Evolutionary conservation across 2,113 vertebrate species (phyloP).

Genomic region (Pachypanchax playfairii): DNA sequence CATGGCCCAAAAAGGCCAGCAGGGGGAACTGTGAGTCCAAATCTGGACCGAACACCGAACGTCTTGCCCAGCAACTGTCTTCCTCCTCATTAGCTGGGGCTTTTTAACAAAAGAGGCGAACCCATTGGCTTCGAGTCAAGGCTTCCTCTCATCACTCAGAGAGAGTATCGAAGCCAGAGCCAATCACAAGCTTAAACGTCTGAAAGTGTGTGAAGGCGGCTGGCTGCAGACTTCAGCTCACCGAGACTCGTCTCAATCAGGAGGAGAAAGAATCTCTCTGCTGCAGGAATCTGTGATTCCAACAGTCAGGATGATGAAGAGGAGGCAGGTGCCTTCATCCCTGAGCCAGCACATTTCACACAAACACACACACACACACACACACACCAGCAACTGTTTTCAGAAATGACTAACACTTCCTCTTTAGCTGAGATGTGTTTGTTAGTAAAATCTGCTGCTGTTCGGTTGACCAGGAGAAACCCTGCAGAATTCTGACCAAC

Average conservation of each 20-base stretch:
- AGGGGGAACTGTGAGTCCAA: constrained; percentile 47
- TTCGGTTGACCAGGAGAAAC: background rate
- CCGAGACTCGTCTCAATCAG: constrained; percentile 1
- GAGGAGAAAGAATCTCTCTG: constrained; percentile 1
- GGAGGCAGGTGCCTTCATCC: background rate
- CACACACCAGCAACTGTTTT: constrained; percentile 13
- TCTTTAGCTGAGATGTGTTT: background rate
- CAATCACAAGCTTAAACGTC: constrained; percentile 26
- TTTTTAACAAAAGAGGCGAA: constrained; percentile 34
- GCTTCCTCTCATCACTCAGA: constrained; percentile 25
- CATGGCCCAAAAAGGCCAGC: constrained; percentile 36
- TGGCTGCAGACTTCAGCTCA: constrained; percentile 30
- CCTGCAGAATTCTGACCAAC: background rate
- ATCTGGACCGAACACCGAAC: background rate
- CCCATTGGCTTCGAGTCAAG: constrained; percentile 40
- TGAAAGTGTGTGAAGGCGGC: background rate
- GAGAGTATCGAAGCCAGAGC: constrained; percentile 24
- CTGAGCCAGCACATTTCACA: background rate
- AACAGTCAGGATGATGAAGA: background rate
- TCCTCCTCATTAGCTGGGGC: constrained; percentile 31
- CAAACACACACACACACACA: background rate
- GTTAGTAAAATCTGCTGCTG: constrained; percentile 8
- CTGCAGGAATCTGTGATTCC: background rate
- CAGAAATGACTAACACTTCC: background rate
- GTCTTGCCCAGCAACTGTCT: constrained; percentile 68